A percentile compares a stretch with the other conserved stretches of the same genome.
Evolutionary conservation across 2,113 vertebrate genomes (phyloP).

Genomic region (Malurus cyaneus): DNA sequence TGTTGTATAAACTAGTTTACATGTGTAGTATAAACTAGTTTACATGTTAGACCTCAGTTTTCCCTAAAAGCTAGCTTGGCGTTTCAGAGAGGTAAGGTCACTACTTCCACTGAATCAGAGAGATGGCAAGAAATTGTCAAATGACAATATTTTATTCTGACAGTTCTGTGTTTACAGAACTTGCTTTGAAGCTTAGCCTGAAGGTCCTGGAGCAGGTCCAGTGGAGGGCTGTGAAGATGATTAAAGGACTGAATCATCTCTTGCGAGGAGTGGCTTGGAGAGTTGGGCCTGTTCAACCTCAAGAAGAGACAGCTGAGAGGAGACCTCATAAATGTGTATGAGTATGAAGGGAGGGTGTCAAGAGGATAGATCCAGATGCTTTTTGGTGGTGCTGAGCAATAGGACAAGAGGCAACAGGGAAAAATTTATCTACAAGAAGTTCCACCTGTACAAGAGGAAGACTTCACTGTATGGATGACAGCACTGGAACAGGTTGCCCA

Average conservation of each 20-base stretch:
- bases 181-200: neutral
- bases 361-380: neutral
- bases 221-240: neutral
- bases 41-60: neutral
- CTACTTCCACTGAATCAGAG: neutral
- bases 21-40: neutral
- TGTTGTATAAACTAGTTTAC: neutral
- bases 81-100: neutral
- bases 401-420: neutral
- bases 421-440: neutral
- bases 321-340: neutral
- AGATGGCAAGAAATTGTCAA: neutral
- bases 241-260: neutral
- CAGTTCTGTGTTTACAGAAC: neutral
- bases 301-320: neutral
- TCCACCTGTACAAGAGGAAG: neutral
- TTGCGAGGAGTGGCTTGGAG: neutral
- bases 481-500: neutral
- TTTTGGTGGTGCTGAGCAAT: neutral
- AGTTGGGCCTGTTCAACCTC: neutral
- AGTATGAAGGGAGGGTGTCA: neutral
- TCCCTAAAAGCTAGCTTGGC: neutral
- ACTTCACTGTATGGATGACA: neutral
- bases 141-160: neutral
- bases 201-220: neutral